Percentiles rank a stretch among this genome's conserved stretches.
These are phyloP conservation scores for Melanargia galathea DNA, from an alignment of 2,888 invertebrate species.

Conservation along the genomic window DNA sequence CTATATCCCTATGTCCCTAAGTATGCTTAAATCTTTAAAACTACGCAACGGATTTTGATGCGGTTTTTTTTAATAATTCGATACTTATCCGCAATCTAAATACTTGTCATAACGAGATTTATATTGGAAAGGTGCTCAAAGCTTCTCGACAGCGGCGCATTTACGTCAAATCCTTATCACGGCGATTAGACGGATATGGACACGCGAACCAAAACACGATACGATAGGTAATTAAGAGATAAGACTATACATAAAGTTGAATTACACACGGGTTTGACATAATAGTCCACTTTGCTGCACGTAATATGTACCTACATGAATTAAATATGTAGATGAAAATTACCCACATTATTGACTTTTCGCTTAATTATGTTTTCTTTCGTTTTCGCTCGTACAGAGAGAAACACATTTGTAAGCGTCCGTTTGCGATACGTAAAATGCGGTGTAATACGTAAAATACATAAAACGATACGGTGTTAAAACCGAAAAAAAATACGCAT, in stretches of 20 bases:
- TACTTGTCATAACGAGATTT: neutral
- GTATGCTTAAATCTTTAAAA: neutral
- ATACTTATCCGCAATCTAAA: neutral
- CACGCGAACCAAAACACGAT: conserved; percentile 9
- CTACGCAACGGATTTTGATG: no score
- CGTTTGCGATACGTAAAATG: neutral
- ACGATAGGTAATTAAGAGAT: conserved; percentile 17
- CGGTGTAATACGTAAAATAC: no score
- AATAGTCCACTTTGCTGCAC: no score
- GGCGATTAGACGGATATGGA: conserved; percentile 49
- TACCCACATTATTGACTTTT: neutral
- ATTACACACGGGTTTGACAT: no score
- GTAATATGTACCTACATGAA: no score
- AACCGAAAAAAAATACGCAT: neutral
- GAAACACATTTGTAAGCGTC: neutral
- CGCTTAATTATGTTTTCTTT: neutral
- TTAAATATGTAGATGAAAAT: no score
- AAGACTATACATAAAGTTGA: neutral
- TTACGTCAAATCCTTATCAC: conserved; percentile 51
- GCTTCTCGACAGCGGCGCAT: conserved; percentile 36
- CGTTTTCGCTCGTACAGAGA: neutral
- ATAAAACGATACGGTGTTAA: no score
- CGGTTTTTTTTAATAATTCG: neutral
- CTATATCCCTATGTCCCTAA: no score
- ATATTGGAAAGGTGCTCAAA: neutral